Base-by-base conservation (phyloP, 2,797 vertebrate genomes). In the Pagetopsis macropterus region DNA sequence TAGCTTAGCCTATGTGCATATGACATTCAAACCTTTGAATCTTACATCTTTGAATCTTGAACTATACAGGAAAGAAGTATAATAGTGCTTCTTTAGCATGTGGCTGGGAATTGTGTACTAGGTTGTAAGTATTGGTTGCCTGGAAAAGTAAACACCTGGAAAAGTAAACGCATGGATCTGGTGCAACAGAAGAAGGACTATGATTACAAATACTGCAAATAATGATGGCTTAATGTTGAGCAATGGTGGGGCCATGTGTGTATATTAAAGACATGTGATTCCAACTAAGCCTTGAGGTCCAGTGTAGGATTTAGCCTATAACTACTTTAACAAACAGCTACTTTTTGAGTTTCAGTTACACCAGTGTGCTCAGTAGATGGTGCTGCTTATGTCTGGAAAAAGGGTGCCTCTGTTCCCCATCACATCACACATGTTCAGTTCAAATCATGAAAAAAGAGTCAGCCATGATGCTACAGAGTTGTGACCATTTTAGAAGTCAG, bases 341-440 rank as follows among this genome's bases (percentile, higher is more conserved):
- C 15, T 27, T 27, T 21, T 57, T 21, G 17, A 63, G 57, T 75
- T 75, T 60, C 23, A 76, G 9, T 65, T 78, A 27, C 72, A 56
- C 40, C 15, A 1, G 5, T 78, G 44, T 74, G 59, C 56, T 85
- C 84, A 85, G 82, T 71, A 87, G 86, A 84, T 86, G 87, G 79
- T 52, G 84, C 87, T 75, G 79, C 76, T 79, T 1, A 5, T 65
- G 68, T 67, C 62, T 54, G 14, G 55, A 71, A 49, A 27, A 51
- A 43, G 9, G 4, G 7, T 33, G 9, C 16, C 33, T n/a, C 23
- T 4, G 10, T 48, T 37, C 50, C 11, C 11, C 10, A 3, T 64
- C 15, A 51, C 21, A 16, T 63, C 13, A 27, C 50, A 64, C 46
- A 19, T n/a, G n/a, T 54, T 50, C 37, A 61, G 15, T 21, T 61